Conservation (phyloP, 2,113 vertebrate species). For the Platanista minor region DNA sequence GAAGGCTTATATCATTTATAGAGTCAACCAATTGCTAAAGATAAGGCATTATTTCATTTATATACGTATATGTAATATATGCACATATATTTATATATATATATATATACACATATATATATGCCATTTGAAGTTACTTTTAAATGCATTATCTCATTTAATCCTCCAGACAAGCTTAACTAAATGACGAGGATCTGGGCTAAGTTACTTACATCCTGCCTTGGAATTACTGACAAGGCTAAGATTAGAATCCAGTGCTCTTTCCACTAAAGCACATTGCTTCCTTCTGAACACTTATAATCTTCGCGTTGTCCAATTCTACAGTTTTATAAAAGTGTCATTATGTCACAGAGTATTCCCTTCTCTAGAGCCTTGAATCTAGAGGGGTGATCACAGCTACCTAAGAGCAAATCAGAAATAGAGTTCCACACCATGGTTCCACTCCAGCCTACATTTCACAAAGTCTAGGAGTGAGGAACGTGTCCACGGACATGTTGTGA, state of each 20-base stretch:
- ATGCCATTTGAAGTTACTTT: neutral
- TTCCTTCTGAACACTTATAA: constrained; percentile 15
- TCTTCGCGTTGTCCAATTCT: neutral
- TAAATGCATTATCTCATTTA: neutral
- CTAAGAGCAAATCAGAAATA: neutral
- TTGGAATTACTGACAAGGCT: neutral
- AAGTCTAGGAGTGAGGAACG: neutral
- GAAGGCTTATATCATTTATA: neutral
- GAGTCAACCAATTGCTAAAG: neutral
- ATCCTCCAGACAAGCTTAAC: neutral
- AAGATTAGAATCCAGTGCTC: neutral
- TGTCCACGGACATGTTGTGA: neutral
- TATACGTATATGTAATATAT: neutral
- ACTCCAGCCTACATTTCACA: neutral
- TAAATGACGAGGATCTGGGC: neutral
- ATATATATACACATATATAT: neutral
- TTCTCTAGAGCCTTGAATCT: neutral
- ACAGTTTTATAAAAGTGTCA: neutral
- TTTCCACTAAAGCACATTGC: neutral
- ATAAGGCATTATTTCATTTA: neutral
- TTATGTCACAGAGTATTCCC: neutral
- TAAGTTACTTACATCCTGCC: neutral
- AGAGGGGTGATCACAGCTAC: neutral
- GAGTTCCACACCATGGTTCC: neutral
- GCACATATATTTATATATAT: neutral